Conservation (phyloP, 2,797 vertebrate genomes). For the Sciurus vulgaris region DNA sequence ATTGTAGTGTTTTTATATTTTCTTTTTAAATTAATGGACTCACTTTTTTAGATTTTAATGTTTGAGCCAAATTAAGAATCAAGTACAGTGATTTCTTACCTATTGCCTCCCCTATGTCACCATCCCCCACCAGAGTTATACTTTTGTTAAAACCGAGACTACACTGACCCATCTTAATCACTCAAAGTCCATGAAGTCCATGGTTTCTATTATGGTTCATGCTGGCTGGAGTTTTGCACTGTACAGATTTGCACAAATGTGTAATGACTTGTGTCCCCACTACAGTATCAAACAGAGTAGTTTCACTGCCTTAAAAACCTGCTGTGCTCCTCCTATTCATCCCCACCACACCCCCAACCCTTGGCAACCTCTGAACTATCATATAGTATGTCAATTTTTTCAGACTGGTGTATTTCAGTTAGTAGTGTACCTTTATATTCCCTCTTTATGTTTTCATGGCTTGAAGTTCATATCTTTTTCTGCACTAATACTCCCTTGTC, state of each 20-base stretch:
- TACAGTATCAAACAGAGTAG: neutral
- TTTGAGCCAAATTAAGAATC: neutral
- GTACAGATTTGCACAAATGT: neutral
- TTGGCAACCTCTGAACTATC: neutral
- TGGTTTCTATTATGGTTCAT: neutral
- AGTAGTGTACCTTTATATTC: neutral
- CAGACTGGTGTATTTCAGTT: neutral
- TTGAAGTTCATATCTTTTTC: neutral
- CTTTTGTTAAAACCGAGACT: neutral
- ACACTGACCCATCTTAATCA: neutral
- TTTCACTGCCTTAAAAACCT: neutral
- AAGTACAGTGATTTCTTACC: neutral
- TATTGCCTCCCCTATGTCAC: neutral
- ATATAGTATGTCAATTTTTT: neutral
- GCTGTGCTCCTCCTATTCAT: neutral
- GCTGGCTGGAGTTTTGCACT: neutral
- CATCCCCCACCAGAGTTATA: neutral
- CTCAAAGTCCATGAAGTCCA: neutral
- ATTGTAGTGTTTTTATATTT: neutral
- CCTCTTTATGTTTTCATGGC: neutral
- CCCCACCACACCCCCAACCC: no score
- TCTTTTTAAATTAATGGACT: conserved; percentile 2
- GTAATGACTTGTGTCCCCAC: no score
- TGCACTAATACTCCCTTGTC: neutral
- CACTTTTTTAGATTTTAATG: neutral